Base-by-base conservation (phyloP, 2,888 invertebrate species). In the Phortica okadai region DNA sequence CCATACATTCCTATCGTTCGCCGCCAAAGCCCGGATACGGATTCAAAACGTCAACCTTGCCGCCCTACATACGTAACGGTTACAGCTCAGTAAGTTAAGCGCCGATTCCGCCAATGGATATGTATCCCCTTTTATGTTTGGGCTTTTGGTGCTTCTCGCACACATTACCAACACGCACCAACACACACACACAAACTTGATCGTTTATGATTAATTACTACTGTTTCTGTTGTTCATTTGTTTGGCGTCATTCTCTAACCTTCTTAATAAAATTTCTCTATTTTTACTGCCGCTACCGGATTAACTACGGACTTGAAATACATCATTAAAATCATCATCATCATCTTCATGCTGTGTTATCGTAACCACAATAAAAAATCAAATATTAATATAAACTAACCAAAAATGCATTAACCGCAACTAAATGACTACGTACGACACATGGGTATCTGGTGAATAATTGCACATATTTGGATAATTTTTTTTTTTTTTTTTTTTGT, bases 11-110 rank as follows among this genome's bases (percentile, higher is more conserved):
- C 90, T 91, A 91, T 89, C 92, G 94, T 89, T 93, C 93, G 93
- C 94, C 95, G 89, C 95, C 95, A 88, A 95, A 95, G 92, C 95
- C 96, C 86, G 96, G 96, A 91, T 95, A 94, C 92, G 94, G 94
- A 91, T 93, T 94, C 91, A 95, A 95, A 93, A 94, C 94, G 86
- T 93, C 94, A 90, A 96, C 96, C 88, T 94, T 96, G 92, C 96
- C 95, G 85, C 93, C 94, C 88, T 93, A 93, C 87, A 92, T 92
- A 89, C 92, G 92, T 84, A 92, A 92, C 86, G 92, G 92, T 81
- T 92, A 92, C 89, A 91, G 92, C 87, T 92, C 92, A 87, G 92
- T 92, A 92, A 92, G 92, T 62, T 62, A 25, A 92, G 83, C 82
- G 86, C 73, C 72, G 64, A 75, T 56, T 76, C 54, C 42, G 75